phyloP scores from a whole-genome alignment of 2,888 invertebrate genomes.

The Rosalia funebris region DNA sequence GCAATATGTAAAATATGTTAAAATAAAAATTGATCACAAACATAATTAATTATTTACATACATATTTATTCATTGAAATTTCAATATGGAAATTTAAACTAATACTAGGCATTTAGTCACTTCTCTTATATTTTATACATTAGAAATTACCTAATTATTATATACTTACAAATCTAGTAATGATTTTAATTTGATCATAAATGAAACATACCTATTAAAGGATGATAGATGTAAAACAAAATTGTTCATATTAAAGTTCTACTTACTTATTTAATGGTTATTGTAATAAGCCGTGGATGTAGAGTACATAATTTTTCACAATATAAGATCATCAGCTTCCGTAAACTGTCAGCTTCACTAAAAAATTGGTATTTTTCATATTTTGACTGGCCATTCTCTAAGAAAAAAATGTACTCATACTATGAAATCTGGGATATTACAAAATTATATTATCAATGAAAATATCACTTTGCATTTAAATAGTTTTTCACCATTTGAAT shows the following conservation, averaged over 20 bases:
- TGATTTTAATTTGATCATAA: too few species aligned
- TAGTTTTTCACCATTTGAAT: not conserved
- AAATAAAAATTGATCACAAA: too few species aligned
- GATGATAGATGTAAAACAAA: not conserved
- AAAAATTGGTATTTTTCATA: slow-evolving; percentile 46
- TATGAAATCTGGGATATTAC: not conserved
- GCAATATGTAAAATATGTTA: too few species aligned
- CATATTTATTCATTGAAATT: too few species aligned
- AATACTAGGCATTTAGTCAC: too few species aligned
- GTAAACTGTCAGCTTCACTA: slow-evolving; percentile 30
- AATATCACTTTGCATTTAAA: not conserved
- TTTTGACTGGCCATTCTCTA: slow-evolving; percentile 46
- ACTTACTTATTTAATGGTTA: slow-evolving; percentile 18
- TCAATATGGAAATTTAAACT: too few species aligned
- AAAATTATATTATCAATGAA: not conserved
- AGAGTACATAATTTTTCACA: too few species aligned
- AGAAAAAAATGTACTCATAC: not conserved
- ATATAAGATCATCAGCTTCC: slow-evolving; percentile 38
- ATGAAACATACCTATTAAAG: too few species aligned
- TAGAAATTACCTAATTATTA: too few species aligned
- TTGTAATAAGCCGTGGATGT: not conserved
- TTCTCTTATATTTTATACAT: too few species aligned
- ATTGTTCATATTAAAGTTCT: not conserved
- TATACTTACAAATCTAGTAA: too few species aligned
- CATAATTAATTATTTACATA: too few species aligned